Evolutionary conservation across 64 coral and sea anemone genomes (phyloP), one percentile per base, ranked within the genome.

Genomic region (Trachythela sp.): DNA sequence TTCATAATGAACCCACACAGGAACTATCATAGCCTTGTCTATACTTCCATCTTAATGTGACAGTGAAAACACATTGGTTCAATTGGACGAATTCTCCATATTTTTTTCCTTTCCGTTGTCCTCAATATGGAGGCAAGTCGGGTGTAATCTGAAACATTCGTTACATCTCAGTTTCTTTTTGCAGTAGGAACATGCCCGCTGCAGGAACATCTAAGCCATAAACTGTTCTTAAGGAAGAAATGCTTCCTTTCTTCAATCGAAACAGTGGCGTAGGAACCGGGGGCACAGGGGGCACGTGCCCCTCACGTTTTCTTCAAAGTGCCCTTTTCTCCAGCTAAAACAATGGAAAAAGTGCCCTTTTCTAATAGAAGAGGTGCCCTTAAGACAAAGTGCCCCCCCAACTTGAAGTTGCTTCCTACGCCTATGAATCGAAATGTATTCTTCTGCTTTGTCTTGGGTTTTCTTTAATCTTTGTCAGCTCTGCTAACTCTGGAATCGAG

Each of bases 401-500:
- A n/a, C n/a, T n/a, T n/a, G n/a, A n/a, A n/a, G n/a, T n/a, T n/a
- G n/a, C n/a, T n/a, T n/a, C n/a, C n/a, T n/a, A n/a, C n/a, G n/a
- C n/a, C n/a, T n/a, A n/a, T n/a, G 17, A 26, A 72, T 70, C 42
- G 36, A n/a, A 15, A 20, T 51, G 48, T 33, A 43, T 70, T 22
- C 83, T 85, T 49, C 54, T 88, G 22, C 39, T 58, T 64, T 36
- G n/a, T 75, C 83, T 88, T 48, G 75, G 26, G 29, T 72, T 72
- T 26, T 72, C 68, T 26, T 72, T 72, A 22, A 72, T 26, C 9
- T 72, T n/a, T 35, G 68, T 24, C 0, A n/a, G 33, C 33, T 72
- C 68, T 35, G 68, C 18, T 26, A 72, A 72, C 68, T 95, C 94
- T 38, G 90, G 94, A 8, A n/a, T 80, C 75, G 10, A 80, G 35